Evolutionary conservation across 2,888 invertebrate genomes (phyloP).

Genomic region (Erebia epiphron): DNA sequence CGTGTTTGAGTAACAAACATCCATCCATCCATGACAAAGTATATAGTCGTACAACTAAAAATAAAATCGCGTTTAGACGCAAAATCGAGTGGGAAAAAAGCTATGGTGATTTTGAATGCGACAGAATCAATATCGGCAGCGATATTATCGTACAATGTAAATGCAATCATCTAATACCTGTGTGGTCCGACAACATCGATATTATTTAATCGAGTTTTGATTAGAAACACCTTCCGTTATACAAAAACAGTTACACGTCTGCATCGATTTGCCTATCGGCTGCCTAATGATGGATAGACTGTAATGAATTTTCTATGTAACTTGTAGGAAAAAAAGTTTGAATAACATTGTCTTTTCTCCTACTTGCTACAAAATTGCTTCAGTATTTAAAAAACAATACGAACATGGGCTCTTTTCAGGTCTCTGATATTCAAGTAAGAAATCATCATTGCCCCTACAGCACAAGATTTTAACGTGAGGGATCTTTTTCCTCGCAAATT

Average conservation of each 20-base stretch:
- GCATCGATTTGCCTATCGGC: slow-evolving; percentile 25
- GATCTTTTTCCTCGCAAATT: no score
- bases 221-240: slow-evolving; percentile 40
- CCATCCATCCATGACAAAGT: no score
- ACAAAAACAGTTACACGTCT: slow-evolving; percentile 28
- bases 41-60: neutral
- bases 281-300: slow-evolving; percentile 18
- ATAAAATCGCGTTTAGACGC: neutral
- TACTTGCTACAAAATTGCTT: no score
- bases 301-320: slow-evolving; percentile 18
- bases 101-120: neutral
- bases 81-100: neutral
- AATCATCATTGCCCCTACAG: no score
- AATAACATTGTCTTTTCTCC: no score
- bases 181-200: slow-evolving; percentile 35
- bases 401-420: no score
- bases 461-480: no score
- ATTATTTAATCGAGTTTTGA: slow-evolving; percentile 38
- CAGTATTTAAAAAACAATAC: no score
- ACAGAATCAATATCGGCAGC: slow-evolving; percentile 6
- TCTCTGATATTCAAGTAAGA: no score
- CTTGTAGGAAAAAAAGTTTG: slow-evolving; percentile 4
- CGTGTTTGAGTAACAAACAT: no score
- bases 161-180: slow-evolving; percentile 25
- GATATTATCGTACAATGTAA: slow-evolving; percentile 16